Conservation (phyloP, 2,113 vertebrate genomes). For the Leucosticte australis region DNA sequence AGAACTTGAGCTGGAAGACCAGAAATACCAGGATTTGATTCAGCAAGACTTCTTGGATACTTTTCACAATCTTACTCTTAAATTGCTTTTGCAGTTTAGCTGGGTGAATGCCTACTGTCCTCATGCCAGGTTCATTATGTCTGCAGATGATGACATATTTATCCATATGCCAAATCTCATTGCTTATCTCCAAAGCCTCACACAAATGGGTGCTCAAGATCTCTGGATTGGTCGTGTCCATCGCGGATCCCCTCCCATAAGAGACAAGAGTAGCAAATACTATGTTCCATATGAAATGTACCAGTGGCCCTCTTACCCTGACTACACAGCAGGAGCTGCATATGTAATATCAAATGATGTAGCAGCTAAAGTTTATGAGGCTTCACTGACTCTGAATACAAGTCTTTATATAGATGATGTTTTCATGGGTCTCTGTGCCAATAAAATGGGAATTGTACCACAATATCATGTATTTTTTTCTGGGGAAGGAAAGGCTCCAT, state of each 20-base stretch:
- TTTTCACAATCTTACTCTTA: constrained; percentile 91
- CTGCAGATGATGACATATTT: constrained; percentile 93
- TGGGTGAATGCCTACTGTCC: constrained; percentile 87
- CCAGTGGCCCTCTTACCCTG: constrained; percentile 89
- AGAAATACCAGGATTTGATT: constrained; percentile 79
- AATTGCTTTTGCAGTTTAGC: constrained; percentile 89
- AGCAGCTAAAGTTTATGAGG: constrained; percentile 85
- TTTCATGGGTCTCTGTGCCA: constrained; percentile 96
- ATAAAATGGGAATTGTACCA: constrained; percentile 83
- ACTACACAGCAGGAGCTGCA: constrained; percentile 90
- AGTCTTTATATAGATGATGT: constrained; percentile 94
- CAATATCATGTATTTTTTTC: constrained; percentile 88
- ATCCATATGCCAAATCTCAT: constrained; percentile 91
- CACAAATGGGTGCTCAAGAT: constrained; percentile 71
- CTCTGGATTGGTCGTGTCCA: constrained; percentile 92
- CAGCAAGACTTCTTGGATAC: constrained; percentile 92
- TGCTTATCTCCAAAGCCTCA: constrained; percentile 79
- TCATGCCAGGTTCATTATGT: constrained; percentile 91
- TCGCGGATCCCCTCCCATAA: constrained; percentile 83
- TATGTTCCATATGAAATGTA: constrained; percentile 87
- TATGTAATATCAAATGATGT: constrained; percentile 89
- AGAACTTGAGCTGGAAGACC: constrained; percentile 78
- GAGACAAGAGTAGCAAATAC: constrained; percentile 88
- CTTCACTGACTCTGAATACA: constrained; percentile 82
- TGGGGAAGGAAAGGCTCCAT: constrained; percentile 86